Evolutionary conservation across 2,888 invertebrate genomes (phyloP), one percentile per base, ranked within the genome.

Genomic region (Drosophila parthenogenetica): DNA sequence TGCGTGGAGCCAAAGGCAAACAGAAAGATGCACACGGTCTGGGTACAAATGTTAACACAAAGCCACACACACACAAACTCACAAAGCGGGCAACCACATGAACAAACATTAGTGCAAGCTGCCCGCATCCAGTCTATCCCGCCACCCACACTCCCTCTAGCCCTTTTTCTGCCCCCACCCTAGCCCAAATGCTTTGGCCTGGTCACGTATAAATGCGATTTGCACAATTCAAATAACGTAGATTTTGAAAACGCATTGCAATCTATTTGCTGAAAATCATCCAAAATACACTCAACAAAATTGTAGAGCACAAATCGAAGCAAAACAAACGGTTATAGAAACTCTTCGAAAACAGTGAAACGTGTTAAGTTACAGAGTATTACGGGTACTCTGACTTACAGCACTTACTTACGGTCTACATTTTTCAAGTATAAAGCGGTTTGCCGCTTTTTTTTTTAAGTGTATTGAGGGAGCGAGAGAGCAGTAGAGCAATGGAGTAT

Each of bases 131-230:
- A 10, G 14, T 22, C 10, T 11, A 17, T n/a, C 1, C 5, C 5
- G n/a, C 7, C 8, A 14, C 10, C 22, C 57, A 13, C 37, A 53
- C 10, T 13, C 8, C 10, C 0, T 7, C 14, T 40, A 10, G 17
- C 53, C 7, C 19, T 10, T n/a, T 16, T 14, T 19, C 32, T 13
- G 13, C 43, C 32, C 37, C 37, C 37, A 29, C 4, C 11, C 1
- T 17, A 25, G 22, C 40, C 19, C 11, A 19, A 25, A 55, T 37
- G 50, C 53, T 16, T 59, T 49, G 46, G 58, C 74, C 69, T 75
- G 69, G 76, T 69, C 89, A 87, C 88, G 86, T 87, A 77, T 77
- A 82, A 85, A 87, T 89, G 80, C 86, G 86, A 89, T 87, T 89
- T 87, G 66, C 89, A 77, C 89, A 87, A 87, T 86, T 82, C 88